phyloP scores from a whole-genome alignment of 2,888 invertebrate species.

The Ormyrus labotus region DNA sequence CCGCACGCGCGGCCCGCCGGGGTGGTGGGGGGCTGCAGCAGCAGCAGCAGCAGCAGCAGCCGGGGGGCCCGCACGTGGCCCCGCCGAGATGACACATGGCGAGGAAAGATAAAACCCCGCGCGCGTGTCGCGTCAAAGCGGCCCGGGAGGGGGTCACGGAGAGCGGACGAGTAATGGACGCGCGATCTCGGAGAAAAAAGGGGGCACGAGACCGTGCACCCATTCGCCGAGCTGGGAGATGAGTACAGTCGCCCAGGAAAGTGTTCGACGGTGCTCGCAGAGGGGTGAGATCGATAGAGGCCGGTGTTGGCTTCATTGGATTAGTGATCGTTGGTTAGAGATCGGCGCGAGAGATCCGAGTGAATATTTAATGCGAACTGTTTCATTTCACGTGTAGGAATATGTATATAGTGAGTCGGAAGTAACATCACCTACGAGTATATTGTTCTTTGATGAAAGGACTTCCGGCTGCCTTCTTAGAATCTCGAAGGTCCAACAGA shows the following conservation, averaged over 20 bases:
- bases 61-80: conserved; percentile 62
- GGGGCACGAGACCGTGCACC: not conserved
- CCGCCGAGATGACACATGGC: conserved; percentile 65
- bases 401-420: too few species aligned
- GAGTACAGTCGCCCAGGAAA: not conserved
- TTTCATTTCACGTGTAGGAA: too few species aligned
- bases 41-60: not conserved
- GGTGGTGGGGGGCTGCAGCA: not conserved
- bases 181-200: not conserved
- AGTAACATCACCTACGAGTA: too few species aligned
- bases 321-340: too few species aligned
- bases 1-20: conserved; percentile 1
- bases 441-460: too few species aligned
- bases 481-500: too few species aligned
- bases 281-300: too few species aligned
- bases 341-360: too few species aligned
- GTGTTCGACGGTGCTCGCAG: not conserved
- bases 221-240: not conserved
- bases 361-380: too few species aligned
- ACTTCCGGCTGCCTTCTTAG: too few species aligned
- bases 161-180: conserved; percentile 28
- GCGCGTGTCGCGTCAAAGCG: conserved; percentile 59
- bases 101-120: conserved; percentile 67
- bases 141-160: not conserved
- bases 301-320: too few species aligned